Base-by-base conservation (phyloP, 2,797 vertebrate species). In the Sebastolobus alascanus region DNA sequence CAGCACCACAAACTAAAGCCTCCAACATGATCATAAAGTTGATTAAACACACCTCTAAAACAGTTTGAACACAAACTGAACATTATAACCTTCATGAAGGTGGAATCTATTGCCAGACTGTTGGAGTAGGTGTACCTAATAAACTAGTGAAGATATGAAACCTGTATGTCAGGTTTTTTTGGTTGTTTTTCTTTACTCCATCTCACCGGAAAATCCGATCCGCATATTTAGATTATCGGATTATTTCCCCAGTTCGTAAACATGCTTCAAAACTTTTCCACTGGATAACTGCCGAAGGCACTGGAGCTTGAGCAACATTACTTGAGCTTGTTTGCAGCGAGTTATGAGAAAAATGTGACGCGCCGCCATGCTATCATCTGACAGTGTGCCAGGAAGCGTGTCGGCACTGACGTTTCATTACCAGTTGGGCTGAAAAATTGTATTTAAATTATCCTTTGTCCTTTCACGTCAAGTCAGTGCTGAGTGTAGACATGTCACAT, bases 251-350 rank as follows among this genome's bases (percentile, higher is more conserved):
- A 33, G 13, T 35, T 68, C 2, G 0, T 67, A 61, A 54, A 74
- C 25, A 12, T 40, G 8, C 13, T 14, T 67, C 46, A 29, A 13
- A 33, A 43, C 16, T 1, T 69, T 33, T 43, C 58, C 37, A 5
- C 2, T 0, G 25, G 33, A 33, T 2, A 10, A 6, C 22, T 12
- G 12, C 29, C 0, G 1, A 43, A 35, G 20, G 38, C n/a, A 18
- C 20, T 13, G 56, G 3, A 31, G 64, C 20, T 4, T 12, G 5
- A 18, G 33, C 50, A 13, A 43, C n/a, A 71, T 33, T 11, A 3
- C 29, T 60, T 50, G 3, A 58, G 54, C 16, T 55, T 54, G 12
- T 69, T 40, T 61, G 33, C 43, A 27, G 52, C 22, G 2, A 18
- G 22, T 37, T 54, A 6, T 6, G 27, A 25, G 29, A n/a, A 46